Percentiles rank a stretch among this genome's conserved stretches.
Conservation (phyloP, 2,888 invertebrate genomes). For the Ecliptopera silaceata region DNA sequence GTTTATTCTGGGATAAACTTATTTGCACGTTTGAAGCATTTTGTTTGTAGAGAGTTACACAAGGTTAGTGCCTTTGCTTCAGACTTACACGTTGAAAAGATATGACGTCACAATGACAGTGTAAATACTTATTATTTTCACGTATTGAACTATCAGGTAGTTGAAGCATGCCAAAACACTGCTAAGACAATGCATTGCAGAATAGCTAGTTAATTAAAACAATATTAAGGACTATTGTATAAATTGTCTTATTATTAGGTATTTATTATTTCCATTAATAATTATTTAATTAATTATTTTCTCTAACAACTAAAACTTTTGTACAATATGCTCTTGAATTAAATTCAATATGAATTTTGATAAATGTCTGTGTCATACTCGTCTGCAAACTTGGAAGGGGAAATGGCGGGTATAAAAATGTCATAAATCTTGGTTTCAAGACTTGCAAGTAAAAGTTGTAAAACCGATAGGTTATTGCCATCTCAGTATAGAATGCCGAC, state of each 20-base stretch:
- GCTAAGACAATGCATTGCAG: slow-evolving; percentile 33
- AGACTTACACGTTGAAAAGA: slow-evolving; percentile 27
- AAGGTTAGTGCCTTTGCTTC: slow-evolving; percentile 46
- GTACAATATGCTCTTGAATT: too few species aligned
- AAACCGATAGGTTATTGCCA: slow-evolving; percentile 73
- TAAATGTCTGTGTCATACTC: slow-evolving; percentile 15
- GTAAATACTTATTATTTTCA: slow-evolving; percentile 33
- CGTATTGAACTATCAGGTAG: slow-evolving; percentile 34
- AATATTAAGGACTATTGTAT: too few species aligned
- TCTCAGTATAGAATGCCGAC: slow-evolving; percentile 63
- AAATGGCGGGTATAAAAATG: slow-evolving; percentile 41
- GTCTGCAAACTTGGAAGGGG: background rate
- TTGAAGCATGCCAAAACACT: slow-evolving; percentile 14
- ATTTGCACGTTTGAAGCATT: slow-evolving; percentile 18
- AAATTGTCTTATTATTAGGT: too few species aligned
- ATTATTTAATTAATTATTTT: too few species aligned
- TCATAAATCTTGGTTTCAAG: slow-evolving; percentile 49
- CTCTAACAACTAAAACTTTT: too few species aligned
- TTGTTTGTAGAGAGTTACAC: slow-evolving; percentile 33
- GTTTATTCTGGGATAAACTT: slow-evolving; percentile 18
- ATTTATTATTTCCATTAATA: too few species aligned
- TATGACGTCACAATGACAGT: slow-evolving; percentile 33
- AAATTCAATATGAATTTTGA: background rate
- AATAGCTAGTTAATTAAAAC: too few species aligned
- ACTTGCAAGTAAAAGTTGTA: slow-evolving; percentile 51